Percentiles rank a stretch among this genome's conserved stretches.
Conservation (phyloP, 2,113 vertebrate genomes). For the Hystrix brachyura region DNA sequence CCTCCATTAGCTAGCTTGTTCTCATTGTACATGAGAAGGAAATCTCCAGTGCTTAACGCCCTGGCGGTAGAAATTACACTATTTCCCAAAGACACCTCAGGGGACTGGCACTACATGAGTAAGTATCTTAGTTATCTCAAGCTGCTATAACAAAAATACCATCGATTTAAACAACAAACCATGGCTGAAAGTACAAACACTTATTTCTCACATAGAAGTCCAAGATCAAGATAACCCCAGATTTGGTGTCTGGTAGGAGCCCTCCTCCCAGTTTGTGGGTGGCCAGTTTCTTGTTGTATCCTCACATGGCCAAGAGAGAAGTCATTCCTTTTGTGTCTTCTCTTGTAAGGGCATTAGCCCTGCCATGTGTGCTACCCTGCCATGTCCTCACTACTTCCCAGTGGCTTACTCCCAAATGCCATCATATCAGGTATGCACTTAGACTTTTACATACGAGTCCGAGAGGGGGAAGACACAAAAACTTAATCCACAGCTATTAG, state of each 20-base stretch:
- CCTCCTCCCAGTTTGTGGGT: not conserved
- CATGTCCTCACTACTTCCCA: not conserved
- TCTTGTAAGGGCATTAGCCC: not conserved
- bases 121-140: not conserved
- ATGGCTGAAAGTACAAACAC: not conserved
- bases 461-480: not conserved
- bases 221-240: not conserved
- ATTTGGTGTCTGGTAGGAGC: not conserved
- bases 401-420: not conserved
- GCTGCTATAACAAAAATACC: not conserved
- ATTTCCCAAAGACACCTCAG: not conserved
- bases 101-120: not conserved
- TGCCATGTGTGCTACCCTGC: not conserved
- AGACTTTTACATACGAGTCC: not conserved
- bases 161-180: not conserved
- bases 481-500: not conserved
- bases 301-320: not conserved
- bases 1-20: not conserved
- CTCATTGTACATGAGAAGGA: not conserved
- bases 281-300: not conserved
- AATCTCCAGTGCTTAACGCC: not conserved
- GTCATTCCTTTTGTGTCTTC: not conserved
- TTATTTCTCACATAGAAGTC: not conserved
- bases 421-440: not conserved
- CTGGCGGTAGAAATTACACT: not conserved